Conservation (phyloP, 2,888 invertebrate genomes). For the Diadegma fenestrale region DNA sequence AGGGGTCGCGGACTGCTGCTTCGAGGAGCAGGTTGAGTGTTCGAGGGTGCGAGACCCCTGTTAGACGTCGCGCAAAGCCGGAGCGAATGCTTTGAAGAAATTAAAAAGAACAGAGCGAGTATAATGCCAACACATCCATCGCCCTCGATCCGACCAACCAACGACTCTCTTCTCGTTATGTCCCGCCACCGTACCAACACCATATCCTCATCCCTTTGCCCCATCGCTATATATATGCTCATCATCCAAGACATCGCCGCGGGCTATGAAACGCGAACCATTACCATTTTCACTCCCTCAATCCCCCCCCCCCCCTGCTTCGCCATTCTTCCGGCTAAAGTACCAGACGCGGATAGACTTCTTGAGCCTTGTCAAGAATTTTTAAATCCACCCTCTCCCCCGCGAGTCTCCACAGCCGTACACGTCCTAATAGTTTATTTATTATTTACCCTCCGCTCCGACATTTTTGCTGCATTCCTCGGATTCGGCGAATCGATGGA, state of each 20-base stretch:
- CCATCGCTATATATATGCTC: background rate
- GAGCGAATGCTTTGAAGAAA: slow-evolving; percentile 82
- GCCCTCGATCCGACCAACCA: slow-evolving; percentile 63
- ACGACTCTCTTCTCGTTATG: slow-evolving; percentile 63
- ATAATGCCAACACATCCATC: slow-evolving; percentile 84
- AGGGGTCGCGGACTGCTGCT: slow-evolving; percentile 42
- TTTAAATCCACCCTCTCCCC: slow-evolving; percentile 76
- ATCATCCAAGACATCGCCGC: slow-evolving; percentile 66
- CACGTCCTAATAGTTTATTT: background rate
- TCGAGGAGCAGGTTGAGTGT: slow-evolving; percentile 37
- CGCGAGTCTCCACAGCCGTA: background rate
- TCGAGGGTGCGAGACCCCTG: slow-evolving; percentile 48
- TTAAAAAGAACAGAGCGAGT: slow-evolving; percentile 83
- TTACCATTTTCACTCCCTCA: slow-evolving; percentile 80
- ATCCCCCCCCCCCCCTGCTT: slow-evolving; percentile 1
- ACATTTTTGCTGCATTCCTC: background rate
- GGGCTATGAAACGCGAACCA: slow-evolving; percentile 72
- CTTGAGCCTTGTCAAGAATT: slow-evolving; percentile 82
- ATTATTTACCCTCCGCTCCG: background rate
- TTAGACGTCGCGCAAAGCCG: slow-evolving; percentile 8
- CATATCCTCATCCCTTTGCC: slow-evolving; percentile 19
- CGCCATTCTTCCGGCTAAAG: slow-evolving; percentile 75
- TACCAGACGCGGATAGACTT: slow-evolving; percentile 83
- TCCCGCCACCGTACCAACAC: slow-evolving; percentile 46
- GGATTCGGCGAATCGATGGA: background rate